Percentiles rank a stretch among this genome's conserved stretches.
Conservation (phyloP, 1,140 invertebrate genomes). For the Nasonia vitripennis region DNA sequence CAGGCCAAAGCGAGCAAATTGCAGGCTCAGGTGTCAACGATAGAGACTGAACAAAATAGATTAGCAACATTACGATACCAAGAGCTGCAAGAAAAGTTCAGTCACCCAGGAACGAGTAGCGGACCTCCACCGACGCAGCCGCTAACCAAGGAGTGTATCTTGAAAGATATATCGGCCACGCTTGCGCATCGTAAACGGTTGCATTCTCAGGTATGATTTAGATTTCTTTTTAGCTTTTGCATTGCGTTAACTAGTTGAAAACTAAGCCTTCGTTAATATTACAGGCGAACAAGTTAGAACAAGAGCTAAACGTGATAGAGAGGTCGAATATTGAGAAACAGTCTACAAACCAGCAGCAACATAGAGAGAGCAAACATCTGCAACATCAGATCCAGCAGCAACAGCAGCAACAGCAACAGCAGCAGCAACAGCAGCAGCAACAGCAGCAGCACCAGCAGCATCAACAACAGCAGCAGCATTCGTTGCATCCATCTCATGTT, state of each 20-base stretch:
- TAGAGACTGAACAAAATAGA: slow-evolving; percentile 83
- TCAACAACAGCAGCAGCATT: slow-evolving; percentile 60
- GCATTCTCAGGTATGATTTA: slow-evolving; percentile 78
- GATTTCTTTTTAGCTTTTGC: neutral
- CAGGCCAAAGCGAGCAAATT: slow-evolving; percentile 90
- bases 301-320: slow-evolving; percentile 85
- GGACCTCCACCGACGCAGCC: slow-evolving; percentile 79
- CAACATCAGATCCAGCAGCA: slow-evolving; percentile 62
- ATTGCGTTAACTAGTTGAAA: neutral
- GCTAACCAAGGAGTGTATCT: slow-evolving; percentile 84
- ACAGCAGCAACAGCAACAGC: slow-evolving; percentile 57
- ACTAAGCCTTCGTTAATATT: slow-evolving; percentile 23
- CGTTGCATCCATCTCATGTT: slow-evolving; percentile 42
- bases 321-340: slow-evolving; percentile 81
- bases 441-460: slow-evolving; percentile 63
- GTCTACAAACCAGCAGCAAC: slow-evolving; percentile 69
- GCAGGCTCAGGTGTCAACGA: slow-evolving; percentile 84
- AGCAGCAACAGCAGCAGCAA: no score
- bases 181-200: slow-evolving; percentile 87
- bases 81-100: slow-evolving; percentile 82
- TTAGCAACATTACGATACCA: slow-evolving; percentile 81
- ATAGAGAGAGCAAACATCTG: slow-evolving; percentile 52
- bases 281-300: slow-evolving; percentile 82
- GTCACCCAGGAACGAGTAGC: slow-evolving; percentile 65
- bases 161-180: slow-evolving; percentile 90